A percentile compares a stretch with the other conserved stretches of the same genome.
These are phyloP conservation scores for Kryphioiulus occultus DNA, from an alignment of 2,888 invertebrate genomes.

Conservation along the genomic window DNA sequence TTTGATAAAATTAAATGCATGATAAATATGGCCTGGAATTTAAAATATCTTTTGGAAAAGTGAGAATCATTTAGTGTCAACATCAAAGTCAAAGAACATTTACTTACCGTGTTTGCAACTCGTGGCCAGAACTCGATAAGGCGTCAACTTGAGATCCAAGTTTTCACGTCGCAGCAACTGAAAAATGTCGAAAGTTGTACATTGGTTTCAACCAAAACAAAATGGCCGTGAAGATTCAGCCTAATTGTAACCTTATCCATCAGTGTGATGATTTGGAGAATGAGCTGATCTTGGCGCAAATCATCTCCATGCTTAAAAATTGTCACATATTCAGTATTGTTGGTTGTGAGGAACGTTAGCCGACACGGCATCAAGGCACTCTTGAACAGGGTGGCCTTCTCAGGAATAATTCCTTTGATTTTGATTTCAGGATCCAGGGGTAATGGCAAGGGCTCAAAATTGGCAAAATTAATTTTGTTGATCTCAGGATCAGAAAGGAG, in stretches of 20 bases:
- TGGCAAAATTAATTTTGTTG: conserved; percentile 85
- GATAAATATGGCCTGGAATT: too few relatives aligned
- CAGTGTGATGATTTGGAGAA: conserved; percentile 95
- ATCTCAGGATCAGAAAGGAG: conserved; percentile 80
- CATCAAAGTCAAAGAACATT: background rate
- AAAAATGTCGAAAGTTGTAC: background rate
- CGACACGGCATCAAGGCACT: conserved; percentile 95
- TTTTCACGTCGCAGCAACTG: conserved; percentile 89
- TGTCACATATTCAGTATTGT: conserved; percentile 80
- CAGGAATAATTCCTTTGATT: conserved; percentile 86
- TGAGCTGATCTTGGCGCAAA: conserved; percentile 94
- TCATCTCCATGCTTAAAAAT: conserved; percentile 99
- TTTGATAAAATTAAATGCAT: too few relatives aligned
- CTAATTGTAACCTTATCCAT: conserved; percentile 78
- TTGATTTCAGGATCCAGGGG: conserved; percentile 91
- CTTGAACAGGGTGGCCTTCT: conserved; percentile 92
- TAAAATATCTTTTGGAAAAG: too few relatives aligned
- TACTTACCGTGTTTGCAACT: conserved; percentile 83
- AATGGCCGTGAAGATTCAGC: background rate
- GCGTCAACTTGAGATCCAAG: conserved; percentile 93
- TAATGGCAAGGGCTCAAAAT: conserved; percentile 91
- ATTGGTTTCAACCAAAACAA: background rate
- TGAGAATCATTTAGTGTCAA: too few relatives aligned
- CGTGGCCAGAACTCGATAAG: conserved; percentile 94
- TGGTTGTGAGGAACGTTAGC: conserved; percentile 84